These are phyloP conservation scores for Ia io DNA, from an alignment of 2,113 vertebrate genomes.

Conservation along the genomic window DNA sequence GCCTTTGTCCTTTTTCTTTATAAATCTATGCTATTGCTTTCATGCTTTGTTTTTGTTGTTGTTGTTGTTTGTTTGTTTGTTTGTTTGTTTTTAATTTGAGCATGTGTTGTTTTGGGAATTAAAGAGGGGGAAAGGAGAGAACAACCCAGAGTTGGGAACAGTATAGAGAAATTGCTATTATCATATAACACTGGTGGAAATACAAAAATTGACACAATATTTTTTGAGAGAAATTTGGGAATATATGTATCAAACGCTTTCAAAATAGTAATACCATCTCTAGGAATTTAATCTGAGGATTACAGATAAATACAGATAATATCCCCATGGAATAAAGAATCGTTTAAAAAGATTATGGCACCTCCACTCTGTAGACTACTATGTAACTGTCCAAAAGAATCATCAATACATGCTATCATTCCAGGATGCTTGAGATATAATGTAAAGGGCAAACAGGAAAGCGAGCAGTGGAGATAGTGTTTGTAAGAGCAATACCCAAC, in stretches of 20 bases:
- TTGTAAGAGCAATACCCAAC: not conserved
- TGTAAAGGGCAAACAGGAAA: not conserved
- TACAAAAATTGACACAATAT: not conserved
- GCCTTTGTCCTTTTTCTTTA: not conserved
- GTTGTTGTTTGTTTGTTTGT: not conserved
- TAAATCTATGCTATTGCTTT: not conserved
- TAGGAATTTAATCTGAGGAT: not conserved
- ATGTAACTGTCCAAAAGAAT: not conserved
- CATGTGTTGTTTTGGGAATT: not conserved
- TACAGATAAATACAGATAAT: not conserved
- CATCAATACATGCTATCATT: not conserved
- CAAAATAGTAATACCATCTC: not conserved
- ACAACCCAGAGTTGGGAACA: not conserved
- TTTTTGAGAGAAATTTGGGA: not conserved
- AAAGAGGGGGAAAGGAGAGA: not conserved
- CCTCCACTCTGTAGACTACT: not conserved
- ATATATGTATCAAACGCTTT: not conserved
- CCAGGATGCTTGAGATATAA: not conserved
- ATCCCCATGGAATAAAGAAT: not conserved
- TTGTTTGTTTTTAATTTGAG: not conserved
- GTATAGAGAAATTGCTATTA: not conserved
- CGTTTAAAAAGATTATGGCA: not conserved
- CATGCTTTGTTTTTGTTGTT: not conserved
- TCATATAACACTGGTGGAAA: not conserved
- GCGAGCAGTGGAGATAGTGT: not conserved